Evolutionary conservation across 2,113 vertebrate genomes (phyloP), one percentile per base, ranked within the genome.

Genomic region (Chrysochloris asiatica): DNA sequence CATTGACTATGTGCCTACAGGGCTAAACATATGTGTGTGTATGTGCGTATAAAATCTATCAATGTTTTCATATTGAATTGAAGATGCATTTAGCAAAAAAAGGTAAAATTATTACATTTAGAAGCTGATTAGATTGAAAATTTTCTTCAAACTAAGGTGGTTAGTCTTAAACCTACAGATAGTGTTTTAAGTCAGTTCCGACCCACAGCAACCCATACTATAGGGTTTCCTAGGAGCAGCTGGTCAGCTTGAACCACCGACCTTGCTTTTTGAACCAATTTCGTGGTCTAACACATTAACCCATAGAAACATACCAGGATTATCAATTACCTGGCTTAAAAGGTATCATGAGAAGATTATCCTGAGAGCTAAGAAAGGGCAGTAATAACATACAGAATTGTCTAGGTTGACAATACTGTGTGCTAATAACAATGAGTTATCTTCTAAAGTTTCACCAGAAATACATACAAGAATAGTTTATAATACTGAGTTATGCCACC

Each of bases 1-100:
- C 41, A 6, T 0, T 43, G 22, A 54, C 12, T 13, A 22, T 2
- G 11, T 17, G 56, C 54, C 47, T 52, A 4, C 0, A 54, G n/a
- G 48, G 48, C 21, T 19, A 63, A 22, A 19, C 0, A 33, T 0
- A 61, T 8, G 4, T 8, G 24, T n/a, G n/a, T n/a, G n/a, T n/a
- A n/a, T n/a, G n/a, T n/a, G n/a, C n/a, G 12, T 24, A 59, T 8
- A 73, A 16, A n/a, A 30, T 33, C 80, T 50, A 14, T n/a, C 36
- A 17, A 28, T 65, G 50, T 13, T 48, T 45, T 19, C 65, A 30
- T 38, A 59, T 54, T 52, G 48, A 41, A 65, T 16, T 21, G 45
- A 24, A 76, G 8, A 59, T 3, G 8, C 6, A 41, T 56, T n/a
- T 8, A 72, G n/a, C 1, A 81, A 69, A 76, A 77, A 28, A 63